Evolutionary conservation across 2,888 invertebrate genomes (phyloP).

Genomic region (Aspidapion aeneum): DNA sequence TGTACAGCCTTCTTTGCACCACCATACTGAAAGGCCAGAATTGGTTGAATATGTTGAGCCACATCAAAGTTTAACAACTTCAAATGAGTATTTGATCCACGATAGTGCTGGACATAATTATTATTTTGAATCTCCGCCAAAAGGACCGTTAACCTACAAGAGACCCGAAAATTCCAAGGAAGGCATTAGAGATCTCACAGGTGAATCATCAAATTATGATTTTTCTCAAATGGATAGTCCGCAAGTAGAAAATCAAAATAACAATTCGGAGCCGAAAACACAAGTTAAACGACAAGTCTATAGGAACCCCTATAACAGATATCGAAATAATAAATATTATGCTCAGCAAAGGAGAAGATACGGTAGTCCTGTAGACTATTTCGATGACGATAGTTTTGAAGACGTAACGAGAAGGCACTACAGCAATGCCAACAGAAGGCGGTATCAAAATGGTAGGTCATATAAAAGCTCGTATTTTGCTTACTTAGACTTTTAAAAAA

Average conservation of each 20-base stretch:
- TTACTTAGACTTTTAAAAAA: no score
- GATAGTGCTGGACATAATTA: not conserved
- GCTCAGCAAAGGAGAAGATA: not conserved
- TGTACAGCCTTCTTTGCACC: not conserved
- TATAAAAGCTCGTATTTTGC: no score
- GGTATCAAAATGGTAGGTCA: not conserved
- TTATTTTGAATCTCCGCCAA: not conserved
- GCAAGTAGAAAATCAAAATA: not conserved
- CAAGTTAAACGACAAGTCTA: not conserved
- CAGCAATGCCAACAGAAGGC: not conserved
- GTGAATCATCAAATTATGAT: not conserved
- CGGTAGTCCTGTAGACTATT: not conserved
- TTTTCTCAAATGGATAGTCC: not conserved
- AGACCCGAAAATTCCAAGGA: not conserved
- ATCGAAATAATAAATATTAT: not conserved
- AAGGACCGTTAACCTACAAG: not conserved
- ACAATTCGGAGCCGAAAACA: not conserved
- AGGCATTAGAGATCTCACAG: not conserved
- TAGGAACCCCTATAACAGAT: not conserved
- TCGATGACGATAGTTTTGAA: conserved; percentile 1
- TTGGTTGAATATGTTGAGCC: not conserved
- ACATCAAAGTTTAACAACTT: not conserved
- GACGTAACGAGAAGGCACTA: not conserved
- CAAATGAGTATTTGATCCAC: not conserved
- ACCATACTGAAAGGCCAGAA: not conserved